phyloP scores from a whole-genome alignment of 2,113 vertebrate species.

The Hymenochirus boettgeri region DNA sequence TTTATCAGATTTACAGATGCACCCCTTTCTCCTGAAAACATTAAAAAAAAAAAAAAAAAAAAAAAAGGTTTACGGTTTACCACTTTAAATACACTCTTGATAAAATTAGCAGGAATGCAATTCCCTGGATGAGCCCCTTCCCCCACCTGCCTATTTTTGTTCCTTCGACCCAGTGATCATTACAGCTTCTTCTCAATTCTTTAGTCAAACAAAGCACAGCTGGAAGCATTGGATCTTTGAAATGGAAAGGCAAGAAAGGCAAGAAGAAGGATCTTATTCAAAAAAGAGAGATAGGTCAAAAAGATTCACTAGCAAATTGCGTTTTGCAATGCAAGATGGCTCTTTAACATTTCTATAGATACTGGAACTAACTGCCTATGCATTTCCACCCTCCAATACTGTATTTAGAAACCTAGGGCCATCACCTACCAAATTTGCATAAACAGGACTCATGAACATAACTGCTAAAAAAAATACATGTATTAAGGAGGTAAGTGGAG shows the following conservation, averaged over 20 bases:
- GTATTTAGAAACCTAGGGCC: no score
- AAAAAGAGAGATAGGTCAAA: conserved; percentile 7
- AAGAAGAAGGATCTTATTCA: conserved; percentile 1
- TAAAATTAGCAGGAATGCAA: no score
- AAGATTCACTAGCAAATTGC: no score
- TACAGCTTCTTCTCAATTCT: conserved; percentile 24
- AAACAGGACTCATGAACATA: no score
- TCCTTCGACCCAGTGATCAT: conserved; percentile 17
- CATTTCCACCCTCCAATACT: not conserved
- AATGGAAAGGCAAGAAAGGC: conserved; percentile 10
- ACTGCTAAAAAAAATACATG: no score
- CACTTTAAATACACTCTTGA: no score
- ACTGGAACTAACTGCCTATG: not conserved
- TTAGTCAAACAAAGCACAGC: conserved; percentile 18
- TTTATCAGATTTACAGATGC: no score
- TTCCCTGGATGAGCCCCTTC: conserved; percentile 10
- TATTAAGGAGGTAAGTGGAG: no score
- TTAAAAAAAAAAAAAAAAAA: no score
- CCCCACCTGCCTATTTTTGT: conserved; percentile 32
- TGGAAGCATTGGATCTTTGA: conserved; percentile 14
- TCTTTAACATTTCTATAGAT: conserved; percentile 1
- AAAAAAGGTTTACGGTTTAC: not conserved
- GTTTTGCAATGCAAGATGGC: conserved; percentile 2
- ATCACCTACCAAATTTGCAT: no score
- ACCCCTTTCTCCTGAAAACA: no score